Base-by-base conservation (phyloP, 2,888 invertebrate genomes). In the Serripes groenlandicus region DNA sequence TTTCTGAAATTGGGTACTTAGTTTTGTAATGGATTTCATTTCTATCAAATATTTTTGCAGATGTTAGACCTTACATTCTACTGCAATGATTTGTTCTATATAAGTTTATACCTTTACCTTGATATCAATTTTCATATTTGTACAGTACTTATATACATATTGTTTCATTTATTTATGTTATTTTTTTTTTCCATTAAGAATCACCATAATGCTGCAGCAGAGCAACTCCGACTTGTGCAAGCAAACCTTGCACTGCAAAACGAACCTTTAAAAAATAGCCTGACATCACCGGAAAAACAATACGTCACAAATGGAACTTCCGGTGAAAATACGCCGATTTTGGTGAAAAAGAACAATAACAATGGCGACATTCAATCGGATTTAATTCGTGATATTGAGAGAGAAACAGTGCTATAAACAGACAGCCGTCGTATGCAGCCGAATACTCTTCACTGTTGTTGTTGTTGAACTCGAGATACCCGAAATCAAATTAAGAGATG, bases 161-260 rank as follows among this genome's bases (percentile, higher is more conserved):
- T 26, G 3, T 4, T 62, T 32, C 32, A 62, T 62, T 28, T 28
- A 30, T 30, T n/a, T 56, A n/a, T 62, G 34, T 62, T 62, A 32
- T 54, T 71, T 15, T 34, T 35, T 66, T 23, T 66, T 42, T 66
- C 15, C 28, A 42, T 66, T 28, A 66, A 66, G 66, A 66, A 66
- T 23, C 66, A 37, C 5, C 75, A 82, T 9, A 73, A 79, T 23
- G 30, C 73, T 4, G 78, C 72, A 2, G 85, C 80, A 37, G 86
- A 86, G 68, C 86, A 86, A 56, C 73, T 78, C 15, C 78, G 86
- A 37, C 73, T 86, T 32, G 35, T 83, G 28, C 80, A 82, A 68
- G 86, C 86, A 49, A 86, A 86, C 56, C 21, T 78, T 26, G 83
- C 78, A 21, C 58, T 86, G 1, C 69, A 76, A 34, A 83, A 75